These are phyloP conservation scores for Chelonoidis abingdonii DNA, from an alignment of 2,113 vertebrate species.

Conservation along the genomic window DNA sequence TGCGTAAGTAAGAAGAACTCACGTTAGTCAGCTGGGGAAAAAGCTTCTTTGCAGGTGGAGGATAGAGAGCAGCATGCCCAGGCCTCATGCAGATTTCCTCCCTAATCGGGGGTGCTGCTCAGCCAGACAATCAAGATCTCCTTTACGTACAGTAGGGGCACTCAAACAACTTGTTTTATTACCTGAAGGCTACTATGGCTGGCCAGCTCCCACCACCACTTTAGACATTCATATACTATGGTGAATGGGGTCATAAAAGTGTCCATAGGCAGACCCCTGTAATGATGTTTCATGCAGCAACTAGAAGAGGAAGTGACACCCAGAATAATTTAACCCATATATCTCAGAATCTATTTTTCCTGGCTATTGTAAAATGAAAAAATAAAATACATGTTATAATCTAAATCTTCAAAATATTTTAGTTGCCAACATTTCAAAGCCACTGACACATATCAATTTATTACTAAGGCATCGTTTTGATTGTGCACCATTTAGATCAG, in stretches of 20 bases:
- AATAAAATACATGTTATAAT: background rate
- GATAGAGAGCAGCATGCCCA: background rate
- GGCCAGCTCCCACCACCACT: background rate
- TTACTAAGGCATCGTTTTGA: background rate
- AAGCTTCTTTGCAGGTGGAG: background rate
- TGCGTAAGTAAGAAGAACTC: background rate
- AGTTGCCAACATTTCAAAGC: background rate
- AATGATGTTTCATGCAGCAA: background rate
- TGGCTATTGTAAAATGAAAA: background rate
- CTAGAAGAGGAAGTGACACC: background rate
- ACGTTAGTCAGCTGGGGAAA: background rate
- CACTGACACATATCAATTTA: background rate
- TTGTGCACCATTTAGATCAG: background rate
- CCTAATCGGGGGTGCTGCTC: background rate
- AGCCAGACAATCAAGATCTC: background rate
- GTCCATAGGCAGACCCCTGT: background rate
- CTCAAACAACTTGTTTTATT: background rate
- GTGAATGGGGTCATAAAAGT: background rate
- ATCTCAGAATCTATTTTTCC: background rate
- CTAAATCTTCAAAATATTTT: background rate
- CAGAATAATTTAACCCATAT: rapidly evolving
- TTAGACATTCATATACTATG: background rate
- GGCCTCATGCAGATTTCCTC: background rate
- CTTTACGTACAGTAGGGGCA: background rate
- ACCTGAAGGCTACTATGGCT: background rate